Evolutionary conservation across 2,888 invertebrate species (phyloP).

Genomic region (Sminthurides aquaticus): DNA sequence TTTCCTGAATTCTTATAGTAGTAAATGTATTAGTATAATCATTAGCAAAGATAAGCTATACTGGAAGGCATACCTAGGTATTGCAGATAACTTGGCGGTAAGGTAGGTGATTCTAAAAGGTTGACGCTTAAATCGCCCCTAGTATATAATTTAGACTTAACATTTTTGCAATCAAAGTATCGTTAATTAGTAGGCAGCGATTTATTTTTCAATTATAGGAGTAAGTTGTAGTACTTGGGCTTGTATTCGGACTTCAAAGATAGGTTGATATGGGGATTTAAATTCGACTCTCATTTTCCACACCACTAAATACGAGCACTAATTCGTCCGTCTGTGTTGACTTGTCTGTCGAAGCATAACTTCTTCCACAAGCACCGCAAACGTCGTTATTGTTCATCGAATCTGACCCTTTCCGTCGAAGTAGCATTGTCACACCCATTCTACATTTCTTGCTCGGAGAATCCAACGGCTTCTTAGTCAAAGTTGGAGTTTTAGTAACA

Average conservation of each 20-base stretch:
- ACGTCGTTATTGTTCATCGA: constrained; percentile 17
- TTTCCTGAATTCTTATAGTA: background rate
- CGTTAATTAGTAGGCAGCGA: too few species aligned
- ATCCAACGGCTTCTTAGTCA: constrained; percentile 5
- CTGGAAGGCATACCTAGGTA: background rate
- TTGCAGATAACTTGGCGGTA: background rate
- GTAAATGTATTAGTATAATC: too few species aligned
- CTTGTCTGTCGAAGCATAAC: background rate
- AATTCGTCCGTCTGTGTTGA: constrained; percentile 20
- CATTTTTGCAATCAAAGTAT: too few species aligned
- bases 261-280: constrained; percentile 7
- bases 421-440: constrained; percentile 16
- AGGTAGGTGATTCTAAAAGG: background rate
- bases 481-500: background rate
- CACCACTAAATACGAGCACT: constrained; percentile 16
- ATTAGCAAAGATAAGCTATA: too few species aligned
- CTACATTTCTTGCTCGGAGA: constrained; percentile 20
- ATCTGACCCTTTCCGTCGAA: constrained; percentile 18
- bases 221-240: too few species aligned
- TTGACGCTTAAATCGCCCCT: background rate
- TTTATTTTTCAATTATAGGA: too few species aligned
- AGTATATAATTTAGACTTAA: too few species aligned
- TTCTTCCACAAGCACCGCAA: constrained; percentile 13
- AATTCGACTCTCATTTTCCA: constrained; percentile 16
- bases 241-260: too few species aligned